Base-by-base conservation (phyloP, 1,140 invertebrate species). In the Panulirus ornatus region DNA sequence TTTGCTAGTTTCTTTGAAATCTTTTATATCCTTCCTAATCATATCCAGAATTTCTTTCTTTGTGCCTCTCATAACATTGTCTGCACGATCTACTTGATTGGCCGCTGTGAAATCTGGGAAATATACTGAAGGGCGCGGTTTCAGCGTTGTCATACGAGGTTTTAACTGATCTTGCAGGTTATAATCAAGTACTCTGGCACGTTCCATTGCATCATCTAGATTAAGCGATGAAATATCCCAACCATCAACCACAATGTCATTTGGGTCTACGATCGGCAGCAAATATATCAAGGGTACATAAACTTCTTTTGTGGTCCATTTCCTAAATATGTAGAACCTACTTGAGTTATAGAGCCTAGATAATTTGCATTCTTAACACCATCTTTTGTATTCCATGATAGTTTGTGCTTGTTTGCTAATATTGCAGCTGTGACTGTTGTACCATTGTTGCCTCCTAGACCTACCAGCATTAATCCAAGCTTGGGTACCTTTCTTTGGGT, bases 391-490 rank as follows among this genome's bases (percentile, higher is more conserved):
- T 96, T 95, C 98, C 98, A 99, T 1, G 95, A 95, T 34, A 99
- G 92, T 40, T 96, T 95, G 34, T 96, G 94, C 75, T 96, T 96
- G 94, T 99, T 99, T 6, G 98, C 98, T 0, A 90, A 44, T 3
- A 98, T 94, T n/a, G 97, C 97, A 16, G 97, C 98, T 0, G 97
- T 98, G 40, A 99, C 95, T 0, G 98, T 99, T 5, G 97, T 96
- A 0, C 98, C 98, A 94, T 99, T 99, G 94, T 99, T 99, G 9
- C 98, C 97, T 84, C 98, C 98, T 97, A 97, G 97, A 0, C 98
- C 98, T 0, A 99, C 97, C 58, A 99, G 94, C 98, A 99, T 98
- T 1, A 99, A 94, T 8, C 98, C 98, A 95, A 94, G 92, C 70
- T 94, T 96, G 95, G 93, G 97, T 38, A 86, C 84, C 71, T 71